Conservation (phyloP, 2,113 vertebrate species). For the Catagonus wagneri region DNA sequence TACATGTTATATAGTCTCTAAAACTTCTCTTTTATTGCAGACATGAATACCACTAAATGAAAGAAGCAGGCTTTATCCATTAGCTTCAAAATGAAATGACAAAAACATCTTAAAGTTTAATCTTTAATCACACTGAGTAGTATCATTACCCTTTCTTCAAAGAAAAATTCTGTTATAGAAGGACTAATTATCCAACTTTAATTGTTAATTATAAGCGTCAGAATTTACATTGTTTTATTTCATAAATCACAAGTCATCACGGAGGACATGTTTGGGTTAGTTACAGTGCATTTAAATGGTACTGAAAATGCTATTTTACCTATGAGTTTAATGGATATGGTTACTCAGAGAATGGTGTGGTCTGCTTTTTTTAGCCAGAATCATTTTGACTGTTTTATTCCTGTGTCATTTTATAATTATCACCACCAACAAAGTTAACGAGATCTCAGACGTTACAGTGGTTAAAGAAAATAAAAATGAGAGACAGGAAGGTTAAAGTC, state of each 20-base stretch:
- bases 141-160: constrained; percentile 8
- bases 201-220: constrained; percentile 24
- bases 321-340: constrained; percentile 17
- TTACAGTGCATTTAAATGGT: neutral
- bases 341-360: constrained; percentile 55
- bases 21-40: neutral
- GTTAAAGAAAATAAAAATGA: neutral
- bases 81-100: neutral
- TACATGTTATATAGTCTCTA: neutral
- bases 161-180: constrained; percentile 16
- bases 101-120: constrained; percentile 21
- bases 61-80: neutral
- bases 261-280: neutral
- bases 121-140: neutral
- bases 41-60: neutral
- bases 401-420: constrained; percentile 39
- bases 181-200: constrained; percentile 51
- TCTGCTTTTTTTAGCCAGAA: neutral
- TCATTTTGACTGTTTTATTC: constrained; percentile 43
- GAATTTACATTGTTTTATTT: constrained; percentile 31
- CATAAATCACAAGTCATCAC: constrained; percentile 44
- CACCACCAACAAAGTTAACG: neutral
- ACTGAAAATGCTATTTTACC: constrained; percentile 18
- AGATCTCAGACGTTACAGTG: neutral
- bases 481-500: neutral